Conservation (phyloP, 2,797 vertebrate genomes). For the Anguilla pacifica region DNA sequence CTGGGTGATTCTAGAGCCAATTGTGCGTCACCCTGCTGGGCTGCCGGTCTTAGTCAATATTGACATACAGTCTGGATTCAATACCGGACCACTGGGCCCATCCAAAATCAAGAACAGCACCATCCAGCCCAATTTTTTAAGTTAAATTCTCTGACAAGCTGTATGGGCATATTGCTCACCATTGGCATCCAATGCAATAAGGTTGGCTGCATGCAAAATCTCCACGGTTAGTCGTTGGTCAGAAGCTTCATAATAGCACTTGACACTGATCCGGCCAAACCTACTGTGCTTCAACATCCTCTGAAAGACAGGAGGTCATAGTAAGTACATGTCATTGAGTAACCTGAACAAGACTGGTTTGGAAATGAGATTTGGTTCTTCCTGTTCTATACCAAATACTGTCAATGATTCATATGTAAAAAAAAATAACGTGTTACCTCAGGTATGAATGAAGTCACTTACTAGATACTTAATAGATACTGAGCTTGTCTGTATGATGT, state of each 20-base stretch:
- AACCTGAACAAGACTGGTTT: not conserved
- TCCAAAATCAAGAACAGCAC: not conserved
- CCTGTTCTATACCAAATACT: not conserved
- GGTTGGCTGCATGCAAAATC: conserved; percentile 84
- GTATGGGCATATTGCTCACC: conserved; percentile 65
- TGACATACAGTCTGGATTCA: not conserved
- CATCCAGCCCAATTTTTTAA: too few relatives aligned
- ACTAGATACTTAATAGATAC: not conserved
- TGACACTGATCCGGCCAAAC: conserved; percentile 83
- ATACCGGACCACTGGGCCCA: not conserved
- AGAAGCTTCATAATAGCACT: conserved; percentile 84
- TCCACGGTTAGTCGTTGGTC: conserved; percentile 87
- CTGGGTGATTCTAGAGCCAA: too few relatives aligned
- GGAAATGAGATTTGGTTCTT: not conserved
- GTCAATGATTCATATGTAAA: not conserved
- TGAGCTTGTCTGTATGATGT: not conserved
- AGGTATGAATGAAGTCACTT: not conserved
- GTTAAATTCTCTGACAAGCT: not conserved
- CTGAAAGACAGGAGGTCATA: conserved; percentile 61
- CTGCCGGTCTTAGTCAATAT: not conserved
- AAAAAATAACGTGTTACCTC: not conserved
- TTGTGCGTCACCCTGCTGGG: too few relatives aligned
- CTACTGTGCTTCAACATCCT: conserved; percentile 82
- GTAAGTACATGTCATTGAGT: not conserved
- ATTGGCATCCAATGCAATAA: conserved; percentile 85